A percentile compares a stretch with the other conserved stretches of the same genome.
phyloP scores from a whole-genome alignment of 2,888 invertebrate genomes.

The Orthonychiurus folsomi region DNA sequence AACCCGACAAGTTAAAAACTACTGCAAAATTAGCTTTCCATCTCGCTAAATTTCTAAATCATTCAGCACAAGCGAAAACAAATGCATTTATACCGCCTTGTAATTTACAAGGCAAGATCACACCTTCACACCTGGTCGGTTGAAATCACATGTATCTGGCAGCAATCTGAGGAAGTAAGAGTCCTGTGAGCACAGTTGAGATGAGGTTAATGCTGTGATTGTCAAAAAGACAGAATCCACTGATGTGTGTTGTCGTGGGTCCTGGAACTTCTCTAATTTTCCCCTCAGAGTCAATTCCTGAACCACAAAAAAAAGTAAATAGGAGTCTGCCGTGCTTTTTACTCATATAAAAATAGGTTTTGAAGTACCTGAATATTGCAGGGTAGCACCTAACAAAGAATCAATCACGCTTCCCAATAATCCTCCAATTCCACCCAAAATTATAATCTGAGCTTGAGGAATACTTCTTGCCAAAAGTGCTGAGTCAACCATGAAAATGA shows the following conservation, averaged over 20 bases:
- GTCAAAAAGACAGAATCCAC: constrained; percentile 65
- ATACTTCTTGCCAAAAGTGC: constrained; percentile 53
- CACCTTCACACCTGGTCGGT: too few relatives aligned
- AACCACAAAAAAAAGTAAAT: constrained; percentile 5
- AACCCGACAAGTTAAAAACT: too few relatives aligned
- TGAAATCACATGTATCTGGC: constrained; percentile 3
- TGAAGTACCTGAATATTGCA: constrained; percentile 70
- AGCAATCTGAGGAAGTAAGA: constrained; percentile 57
- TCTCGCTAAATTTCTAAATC: too few relatives aligned
- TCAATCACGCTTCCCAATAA: constrained; percentile 72
- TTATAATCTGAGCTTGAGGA: constrained; percentile 65
- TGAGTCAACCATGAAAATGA: constrained; percentile 56
- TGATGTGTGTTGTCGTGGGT: constrained; percentile 60
- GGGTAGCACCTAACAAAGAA: constrained; percentile 70
- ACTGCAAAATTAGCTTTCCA: too few relatives aligned
- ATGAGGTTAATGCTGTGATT: constrained; percentile 83
- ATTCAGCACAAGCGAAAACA: too few relatives aligned
- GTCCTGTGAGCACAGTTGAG: constrained; percentile 63
- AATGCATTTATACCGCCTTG: too few relatives aligned
- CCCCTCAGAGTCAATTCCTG: constrained; percentile 59
- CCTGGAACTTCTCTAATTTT: constrained; percentile 64
- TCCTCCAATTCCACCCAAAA: constrained; percentile 64
- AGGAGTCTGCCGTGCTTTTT: neutral
- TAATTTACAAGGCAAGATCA: too few relatives aligned
- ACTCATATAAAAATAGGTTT: neutral